Evolutionary conservation across 1,140 invertebrate species (phyloP).

Genomic region (Neodiprion lecontei): DNA sequence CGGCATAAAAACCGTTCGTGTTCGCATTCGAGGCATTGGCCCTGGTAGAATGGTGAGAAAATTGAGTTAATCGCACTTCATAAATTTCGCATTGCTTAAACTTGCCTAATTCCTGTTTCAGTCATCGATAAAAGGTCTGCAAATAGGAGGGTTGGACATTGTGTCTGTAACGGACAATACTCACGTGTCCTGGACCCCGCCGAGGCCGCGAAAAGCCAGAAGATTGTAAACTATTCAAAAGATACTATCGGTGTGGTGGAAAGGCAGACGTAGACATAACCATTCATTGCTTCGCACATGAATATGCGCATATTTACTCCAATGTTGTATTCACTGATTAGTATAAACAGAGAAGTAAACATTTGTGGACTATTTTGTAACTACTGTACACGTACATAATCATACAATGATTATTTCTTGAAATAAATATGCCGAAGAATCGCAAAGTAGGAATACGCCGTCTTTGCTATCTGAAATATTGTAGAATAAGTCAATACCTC

Average conservation of each 20-base stretch:
- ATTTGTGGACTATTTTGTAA: no score
- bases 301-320: no score
- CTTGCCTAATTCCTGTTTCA: constrained; percentile 50
- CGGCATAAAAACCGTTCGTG: constrained; percentile 77
- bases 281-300: no score
- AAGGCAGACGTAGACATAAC: no score
- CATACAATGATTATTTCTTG: neutral
- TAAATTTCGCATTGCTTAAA: constrained; percentile 24
- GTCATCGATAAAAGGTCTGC: constrained; percentile 91
- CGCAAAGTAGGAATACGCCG: neutral
- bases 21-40: constrained; percentile 81
- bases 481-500: no score
- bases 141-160: constrained; percentile 88
- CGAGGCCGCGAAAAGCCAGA: constrained; percentile 76
- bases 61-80: constrained; percentile 16
- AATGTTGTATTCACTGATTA: no score
- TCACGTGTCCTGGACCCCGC: constrained; percentile 79
- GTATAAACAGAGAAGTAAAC: no score
- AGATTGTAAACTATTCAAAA: constrained; percentile 66
- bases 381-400: no score
- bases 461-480: neutral
- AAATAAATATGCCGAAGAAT: neutral
- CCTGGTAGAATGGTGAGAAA: constrained; percentile 84
- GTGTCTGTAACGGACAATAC: constrained; percentile 92
- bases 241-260: no score